Conservation (phyloP, 2,113 vertebrate genomes). For the Scolopax mira region DNA sequence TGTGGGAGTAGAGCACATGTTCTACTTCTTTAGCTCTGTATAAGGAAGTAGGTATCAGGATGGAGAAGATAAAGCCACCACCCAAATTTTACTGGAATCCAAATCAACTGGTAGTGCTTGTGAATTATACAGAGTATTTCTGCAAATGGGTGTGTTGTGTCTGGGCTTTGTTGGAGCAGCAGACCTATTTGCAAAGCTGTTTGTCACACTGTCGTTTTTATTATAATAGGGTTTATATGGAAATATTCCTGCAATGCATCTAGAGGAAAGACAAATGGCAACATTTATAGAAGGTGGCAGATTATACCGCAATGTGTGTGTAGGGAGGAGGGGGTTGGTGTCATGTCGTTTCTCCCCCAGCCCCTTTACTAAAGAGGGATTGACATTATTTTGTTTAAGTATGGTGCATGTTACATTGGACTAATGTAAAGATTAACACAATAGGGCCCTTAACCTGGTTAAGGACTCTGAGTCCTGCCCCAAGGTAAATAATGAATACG, state of each 20-base stretch:
- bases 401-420: neutral
- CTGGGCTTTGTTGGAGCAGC: conserved; percentile 33
- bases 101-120: neutral
- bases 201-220: conserved; percentile 53
- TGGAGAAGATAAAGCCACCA: neutral
- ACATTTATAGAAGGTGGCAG: conserved; percentile 29
- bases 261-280: conserved; percentile 45
- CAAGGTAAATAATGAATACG: neutral
- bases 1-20: neutral
- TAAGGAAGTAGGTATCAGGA: neutral
- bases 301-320: neutral
- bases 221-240: conserved; percentile 47
- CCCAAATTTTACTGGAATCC: conserved; percentile 3
- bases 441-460: conserved; percentile 20
- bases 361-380: neutral
- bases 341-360: fast-evolving
- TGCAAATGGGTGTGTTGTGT: neutral
- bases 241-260: conserved; percentile 47
- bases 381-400: conserved; percentile 25
- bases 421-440: conserved; percentile 32
- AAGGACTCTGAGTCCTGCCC: conserved; percentile 2
- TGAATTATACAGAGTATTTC: neutral
- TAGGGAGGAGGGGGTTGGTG: neutral
- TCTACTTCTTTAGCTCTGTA: neutral
- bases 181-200: conserved; percentile 53